Conservation (phyloP, 53 echinoderm and acorn worm genomes). For the Zoroaster sp. region DNA sequence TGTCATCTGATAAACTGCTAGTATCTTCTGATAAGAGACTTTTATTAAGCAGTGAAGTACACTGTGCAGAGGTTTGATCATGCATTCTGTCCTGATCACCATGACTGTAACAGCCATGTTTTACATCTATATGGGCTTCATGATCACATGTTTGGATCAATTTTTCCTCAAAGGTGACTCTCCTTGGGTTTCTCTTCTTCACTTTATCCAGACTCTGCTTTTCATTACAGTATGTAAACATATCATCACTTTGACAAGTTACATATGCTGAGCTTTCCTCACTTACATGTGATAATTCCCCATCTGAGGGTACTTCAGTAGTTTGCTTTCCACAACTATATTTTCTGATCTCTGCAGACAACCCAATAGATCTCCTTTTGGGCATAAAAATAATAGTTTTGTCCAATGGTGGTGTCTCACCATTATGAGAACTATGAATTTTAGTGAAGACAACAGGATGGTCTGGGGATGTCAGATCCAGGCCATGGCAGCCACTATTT, state of each 20-base stretch:
- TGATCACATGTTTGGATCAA: neutral
- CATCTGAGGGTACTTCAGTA: neutral
- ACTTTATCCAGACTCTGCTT: neutral
- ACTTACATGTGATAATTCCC: neutral
- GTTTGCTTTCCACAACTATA: neutral
- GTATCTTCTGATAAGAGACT: neutral
- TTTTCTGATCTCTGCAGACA: neutral
- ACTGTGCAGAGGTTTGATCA: neutral
- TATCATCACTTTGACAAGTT: slow-evolving; percentile 30
- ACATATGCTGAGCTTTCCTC: slow-evolving; percentile 13
- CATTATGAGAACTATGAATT: neutral
- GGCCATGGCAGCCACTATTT: slow-evolving; percentile 57
- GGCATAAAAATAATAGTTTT: neutral
- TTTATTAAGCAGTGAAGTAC: neutral
- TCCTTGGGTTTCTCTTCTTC: neutral
- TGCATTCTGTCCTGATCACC: neutral
- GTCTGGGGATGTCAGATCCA: slow-evolving; percentile 92
- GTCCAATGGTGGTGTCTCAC: slow-evolving; percentile 21
- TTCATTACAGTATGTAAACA: neutral
- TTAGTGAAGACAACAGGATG: slow-evolving; percentile 71
- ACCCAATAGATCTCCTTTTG: neutral
- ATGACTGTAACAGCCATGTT: too few species aligned
- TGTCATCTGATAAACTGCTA: neutral
- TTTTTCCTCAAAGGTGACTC: slow-evolving; percentile 23
- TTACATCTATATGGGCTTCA: neutral